Evolutionary conservation across 2,113 vertebrate species (phyloP).

Genomic region (Lethenteron camtschaticum): DNA sequence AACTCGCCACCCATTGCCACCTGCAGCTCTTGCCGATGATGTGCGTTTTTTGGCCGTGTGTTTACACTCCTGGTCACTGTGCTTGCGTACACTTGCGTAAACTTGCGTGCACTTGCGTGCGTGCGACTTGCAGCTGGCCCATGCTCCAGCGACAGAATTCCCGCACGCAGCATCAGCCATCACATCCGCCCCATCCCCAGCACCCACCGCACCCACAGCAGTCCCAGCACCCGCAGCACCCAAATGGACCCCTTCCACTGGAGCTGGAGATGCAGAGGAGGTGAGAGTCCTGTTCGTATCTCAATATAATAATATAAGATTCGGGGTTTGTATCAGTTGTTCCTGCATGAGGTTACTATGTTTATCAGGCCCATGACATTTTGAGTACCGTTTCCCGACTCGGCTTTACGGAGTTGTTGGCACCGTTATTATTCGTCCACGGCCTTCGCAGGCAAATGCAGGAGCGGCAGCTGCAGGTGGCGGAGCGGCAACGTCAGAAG

Average conservation of each 20-base stretch:
- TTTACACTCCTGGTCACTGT: neutral
- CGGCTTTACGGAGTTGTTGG: neutral
- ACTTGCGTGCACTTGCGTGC: neutral
- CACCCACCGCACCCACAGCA: neutral
- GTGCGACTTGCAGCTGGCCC: neutral
- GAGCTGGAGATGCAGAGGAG: constrained; percentile 6
- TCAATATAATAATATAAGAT: no score
- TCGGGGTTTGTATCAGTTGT: no score
- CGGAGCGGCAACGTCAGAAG: neutral
- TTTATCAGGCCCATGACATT: no score
- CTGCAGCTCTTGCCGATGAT: neutral
- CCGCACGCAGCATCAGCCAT: neutral
- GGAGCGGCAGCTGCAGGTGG: constrained; percentile 77
- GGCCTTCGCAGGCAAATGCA: constrained; percentile 50
- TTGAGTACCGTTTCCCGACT: no score
- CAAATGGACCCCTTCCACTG: neutral
- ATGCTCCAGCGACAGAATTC: neutral
- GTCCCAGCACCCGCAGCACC: neutral
- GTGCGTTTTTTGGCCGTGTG: neutral
- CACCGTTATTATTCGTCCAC: constrained; percentile 6
- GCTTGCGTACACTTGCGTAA: neutral
- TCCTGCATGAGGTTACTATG: no score
- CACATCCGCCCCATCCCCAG: neutral
- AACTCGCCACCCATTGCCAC: neutral
- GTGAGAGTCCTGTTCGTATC: neutral